Evolutionary conservation across 2,797 vertebrate genomes (phyloP).

Genomic region (Garrulus glandarius): DNA sequence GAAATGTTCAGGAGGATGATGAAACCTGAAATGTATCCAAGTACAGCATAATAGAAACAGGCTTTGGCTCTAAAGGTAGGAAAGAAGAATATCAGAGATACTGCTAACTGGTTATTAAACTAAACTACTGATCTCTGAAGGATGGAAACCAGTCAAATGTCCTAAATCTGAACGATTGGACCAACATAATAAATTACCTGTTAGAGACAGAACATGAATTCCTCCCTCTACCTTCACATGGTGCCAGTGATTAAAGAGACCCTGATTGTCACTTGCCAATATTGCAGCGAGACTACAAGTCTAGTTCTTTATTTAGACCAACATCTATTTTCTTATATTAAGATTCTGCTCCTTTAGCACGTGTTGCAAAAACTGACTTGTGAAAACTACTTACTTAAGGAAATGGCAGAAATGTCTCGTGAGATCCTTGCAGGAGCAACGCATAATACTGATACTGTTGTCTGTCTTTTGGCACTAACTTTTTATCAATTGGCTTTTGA

Average conservation of each 20-base stretch:
- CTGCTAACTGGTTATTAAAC: background rate
- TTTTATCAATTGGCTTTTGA: conserved; percentile 2
- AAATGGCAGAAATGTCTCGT: background rate
- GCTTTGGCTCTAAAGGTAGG: conserved; percentile 6
- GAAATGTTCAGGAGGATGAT: conserved; percentile 16
- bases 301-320: background rate
- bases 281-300: background rate
- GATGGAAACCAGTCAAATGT: background rate
- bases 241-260: background rate
- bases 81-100: conserved; percentile 15
- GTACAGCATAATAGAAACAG: background rate
- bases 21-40: conserved; percentile 17
- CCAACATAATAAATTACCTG: background rate
- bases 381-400: background rate
- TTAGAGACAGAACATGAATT: background rate
- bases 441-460: background rate
- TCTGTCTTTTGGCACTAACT: background rate
- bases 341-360: background rate
- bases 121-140: background rate
- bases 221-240: background rate
- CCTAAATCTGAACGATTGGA: background rate
- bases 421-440: background rate
- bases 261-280: background rate
- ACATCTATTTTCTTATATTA: background rate
- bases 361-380: background rate